Evolutionary conservation across 2,797 vertebrate species (phyloP), one percentile per base, ranked within the genome.

Genomic region (Chelon auratus): DNA sequence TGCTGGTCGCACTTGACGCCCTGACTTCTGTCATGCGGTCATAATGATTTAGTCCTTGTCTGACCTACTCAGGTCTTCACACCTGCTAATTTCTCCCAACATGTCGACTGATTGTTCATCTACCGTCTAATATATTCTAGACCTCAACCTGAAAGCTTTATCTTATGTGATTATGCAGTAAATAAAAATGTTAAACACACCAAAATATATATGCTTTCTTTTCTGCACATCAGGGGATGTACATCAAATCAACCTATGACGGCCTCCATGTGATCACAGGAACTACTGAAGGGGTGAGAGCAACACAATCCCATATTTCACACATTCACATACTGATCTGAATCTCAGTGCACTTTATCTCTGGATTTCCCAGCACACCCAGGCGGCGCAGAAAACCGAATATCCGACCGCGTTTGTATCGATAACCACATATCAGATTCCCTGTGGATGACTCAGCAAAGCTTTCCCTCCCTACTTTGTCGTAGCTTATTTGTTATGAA

Each of bases 241-340:
- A 97, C 94, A 97, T 97, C 92, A 97, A 98, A 91, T 97, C 97
- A 62, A 97, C 96, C 71, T 97, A 97, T 77, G 97, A 97, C 77
- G 97, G 96, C 87, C 96, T 97, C 71, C 96, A 97, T 84, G 96
- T 98, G 88, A 98, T 98, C 92, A 97, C 96, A 87, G 96, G 97
- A 91, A 97, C 97, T 43, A 97, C 96, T 83, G 97, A 98, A 94
- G 96, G 96, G 95, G 97, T 97, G 93, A 97, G 84, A 66, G 22
- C 15, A 52, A 62, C 17, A 51, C n/a, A 50, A 4, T 54, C 60
- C 12, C 26, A 5, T 30, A 60, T 67, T 47, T 33, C 56, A 68
- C 33, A 26, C 63, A n/a, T 20, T 36, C 42, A 43, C 43, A n/a
- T 10, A 0, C 1, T 15, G 4, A 22, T 26, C 26, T 24, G 9